Base-by-base conservation (phyloP, 2,888 invertebrate genomes). In the Dasypolia templi region DNA sequence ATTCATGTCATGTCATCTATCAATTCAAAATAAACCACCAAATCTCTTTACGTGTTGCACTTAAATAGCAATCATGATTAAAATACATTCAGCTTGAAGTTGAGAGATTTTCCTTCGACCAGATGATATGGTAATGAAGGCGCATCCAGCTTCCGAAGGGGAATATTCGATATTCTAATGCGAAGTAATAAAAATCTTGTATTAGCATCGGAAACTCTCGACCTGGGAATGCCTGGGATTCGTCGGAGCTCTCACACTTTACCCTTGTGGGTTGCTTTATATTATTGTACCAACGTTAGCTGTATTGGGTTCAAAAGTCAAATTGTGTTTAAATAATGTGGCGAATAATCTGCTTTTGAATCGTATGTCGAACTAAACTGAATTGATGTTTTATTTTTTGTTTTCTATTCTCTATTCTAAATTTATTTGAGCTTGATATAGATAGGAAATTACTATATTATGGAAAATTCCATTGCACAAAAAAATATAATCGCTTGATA, bases 91-190 rank as follows among this genome's bases (percentile, higher is more conserved):
- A 85, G 72, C 67, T 74, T 71, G 81, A 88, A 78, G n/a, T 58
- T 26, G 58, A 75, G 75, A 59, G 76, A 81, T 65, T 66, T 79
- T 64, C 72, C 71, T 75, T 51, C 81, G 81, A 89, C 87, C 90
- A 91, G 89, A 90, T 88, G 89, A 88, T 89, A 92, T 91, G 91
- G 84, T 91, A 93, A 93, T 93, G 87, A 85, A 84, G 72, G 87
- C 85, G 88, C 87, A 88, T 89, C 88, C 84, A 86, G 88, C 87
- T 86, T 86, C 87, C 89, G 87, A 72, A 89, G 88, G 81, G 81
- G 90, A 91, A 90, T 91, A 90, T 91, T 93, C 92, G 92, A 93
- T 93, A 93, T 93, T 93, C 93, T 92, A 93, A 93, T 93, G 91
- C 88, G 84, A 86, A 86, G 91, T 89, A 93, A 93, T 93, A 93